A percentile compares a stretch with the other conserved stretches of the same genome.
Conservation (phyloP, 64 coral and sea anemone genomes). For the Porites australiensis region DNA sequence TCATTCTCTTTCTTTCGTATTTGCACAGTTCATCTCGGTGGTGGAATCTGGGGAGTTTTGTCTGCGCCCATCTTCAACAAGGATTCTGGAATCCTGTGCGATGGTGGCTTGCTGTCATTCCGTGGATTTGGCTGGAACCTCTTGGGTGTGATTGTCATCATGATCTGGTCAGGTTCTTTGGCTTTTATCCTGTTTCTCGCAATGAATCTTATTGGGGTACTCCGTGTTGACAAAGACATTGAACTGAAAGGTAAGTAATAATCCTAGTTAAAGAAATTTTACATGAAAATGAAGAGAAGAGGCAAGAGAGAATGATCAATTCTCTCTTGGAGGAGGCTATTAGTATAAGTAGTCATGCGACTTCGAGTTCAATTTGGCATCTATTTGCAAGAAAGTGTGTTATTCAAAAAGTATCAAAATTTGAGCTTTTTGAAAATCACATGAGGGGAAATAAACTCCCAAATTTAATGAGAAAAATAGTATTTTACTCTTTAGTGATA, state of each 20-base stretch:
- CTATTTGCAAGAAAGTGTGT: no score
- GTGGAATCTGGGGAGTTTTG: conserved; percentile 89
- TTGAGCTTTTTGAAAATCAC: no score
- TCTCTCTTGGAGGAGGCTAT: no score
- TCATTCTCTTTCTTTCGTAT: background rate
- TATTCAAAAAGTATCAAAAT: no score
- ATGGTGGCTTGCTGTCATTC: conserved; percentile 66
- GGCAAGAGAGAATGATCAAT: no score
- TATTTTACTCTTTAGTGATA: no score
- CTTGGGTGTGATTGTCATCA: conserved; percentile 71
- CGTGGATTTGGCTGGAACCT: conserved; percentile 82
- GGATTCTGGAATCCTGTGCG: conserved; percentile 74
- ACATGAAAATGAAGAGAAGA: background rate
- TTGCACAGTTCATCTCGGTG: conserved; percentile 86
- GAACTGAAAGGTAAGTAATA: conserved; percentile 80
- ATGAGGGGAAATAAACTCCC: no score
- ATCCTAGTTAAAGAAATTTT: background rate
- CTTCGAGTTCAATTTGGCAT: no score
- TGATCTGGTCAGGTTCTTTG: conserved; percentile 70
- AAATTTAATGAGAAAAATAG: no score
- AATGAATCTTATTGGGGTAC: conserved; percentile 41
- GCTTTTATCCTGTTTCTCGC: conserved; percentile 68
- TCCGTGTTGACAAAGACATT: conserved; percentile 67
- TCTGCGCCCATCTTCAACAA: conserved; percentile 76
- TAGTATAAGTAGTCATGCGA: no score